Percentiles rank a stretch among this genome's conserved stretches.
Conservation (phyloP, 2,797 vertebrate genomes). For the Clarias laeviceps region DNA sequence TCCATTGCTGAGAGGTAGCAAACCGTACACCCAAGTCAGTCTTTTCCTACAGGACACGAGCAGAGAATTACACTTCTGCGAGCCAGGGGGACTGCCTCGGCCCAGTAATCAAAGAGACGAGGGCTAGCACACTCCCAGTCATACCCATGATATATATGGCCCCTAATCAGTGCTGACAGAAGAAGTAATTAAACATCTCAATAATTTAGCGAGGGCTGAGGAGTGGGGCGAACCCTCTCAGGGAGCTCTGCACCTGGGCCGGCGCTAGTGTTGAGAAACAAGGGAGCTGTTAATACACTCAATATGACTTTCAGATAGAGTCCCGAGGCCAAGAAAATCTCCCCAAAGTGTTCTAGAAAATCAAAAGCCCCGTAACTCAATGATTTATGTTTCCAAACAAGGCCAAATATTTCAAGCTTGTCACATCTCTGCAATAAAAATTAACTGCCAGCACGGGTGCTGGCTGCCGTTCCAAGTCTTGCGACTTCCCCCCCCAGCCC, state of each 20-base stretch:
- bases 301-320: slow-evolving; percentile 18
- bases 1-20: slow-evolving; percentile 29
- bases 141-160: slow-evolving; percentile 52
- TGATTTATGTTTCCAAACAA: slow-evolving; percentile 1
- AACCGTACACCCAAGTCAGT: neutral
- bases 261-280: slow-evolving; percentile 56
- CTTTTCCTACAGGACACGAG: neutral
- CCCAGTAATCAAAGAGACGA: slow-evolving; percentile 54
- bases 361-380: neutral
- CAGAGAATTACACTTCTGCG: slow-evolving; percentile 37
- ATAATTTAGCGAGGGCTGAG: slow-evolving; percentile 72
- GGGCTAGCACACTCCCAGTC: slow-evolving; percentile 22
- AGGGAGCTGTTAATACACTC: slow-evolving; percentile 48
- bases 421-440: neutral
- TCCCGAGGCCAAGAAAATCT: slow-evolving; percentile 8
- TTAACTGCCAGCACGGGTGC: slow-evolving; percentile 5
- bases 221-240: slow-evolving; percentile 60
- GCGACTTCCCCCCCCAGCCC: slow-evolving; percentile 37
- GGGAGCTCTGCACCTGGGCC: slow-evolving; percentile 61
- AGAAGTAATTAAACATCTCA: slow-evolving; percentile 71
- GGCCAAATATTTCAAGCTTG: neutral
- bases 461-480: slow-evolving; percentile 27
- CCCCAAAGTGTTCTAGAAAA: neutral
- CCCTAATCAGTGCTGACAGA: slow-evolving; percentile 72
- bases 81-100: slow-evolving; percentile 36